Conservation (phyloP, 2,797 vertebrate species). For the Pygocentrus nattereri region DNA sequence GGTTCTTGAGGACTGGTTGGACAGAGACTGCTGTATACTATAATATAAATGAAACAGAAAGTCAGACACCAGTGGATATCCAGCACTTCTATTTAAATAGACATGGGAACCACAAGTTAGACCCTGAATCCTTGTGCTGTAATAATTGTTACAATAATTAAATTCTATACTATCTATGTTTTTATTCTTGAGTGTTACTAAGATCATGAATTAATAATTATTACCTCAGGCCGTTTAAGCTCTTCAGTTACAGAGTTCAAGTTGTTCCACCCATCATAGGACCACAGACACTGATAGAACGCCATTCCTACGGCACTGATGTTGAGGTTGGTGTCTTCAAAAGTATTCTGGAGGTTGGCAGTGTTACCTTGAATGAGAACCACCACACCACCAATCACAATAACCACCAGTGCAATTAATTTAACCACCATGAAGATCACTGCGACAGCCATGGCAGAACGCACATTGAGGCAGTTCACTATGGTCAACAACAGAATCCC, state of each 20-base stretch:
- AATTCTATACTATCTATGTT: too few species aligned
- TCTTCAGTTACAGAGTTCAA: constrained; percentile 88
- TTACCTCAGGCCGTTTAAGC: constrained; percentile 86
- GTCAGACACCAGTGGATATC: too few species aligned
- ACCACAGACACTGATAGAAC: constrained; percentile 92
- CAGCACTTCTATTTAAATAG: too few species aligned
- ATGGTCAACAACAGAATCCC: constrained; percentile 78
- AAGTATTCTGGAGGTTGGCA: constrained; percentile 78
- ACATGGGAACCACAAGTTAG: too few species aligned
- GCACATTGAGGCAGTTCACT: constrained; percentile 85
- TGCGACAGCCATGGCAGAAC: constrained; percentile 79
- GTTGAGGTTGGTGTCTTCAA: constrained; percentile 79
- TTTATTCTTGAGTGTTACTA: too few species aligned
- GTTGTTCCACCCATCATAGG: constrained; percentile 90
- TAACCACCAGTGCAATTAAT: constrained; percentile 79
- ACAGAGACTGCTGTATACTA: too few species aligned
- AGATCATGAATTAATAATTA: not conserved
- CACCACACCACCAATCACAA: constrained; percentile 80
- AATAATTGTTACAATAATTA: too few species aligned
- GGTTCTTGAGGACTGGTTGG: too few species aligned
- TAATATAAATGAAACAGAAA: too few species aligned
- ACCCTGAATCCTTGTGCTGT: too few species aligned
- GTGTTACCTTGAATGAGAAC: constrained; percentile 77
- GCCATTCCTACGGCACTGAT: constrained; percentile 80
- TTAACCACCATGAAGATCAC: constrained; percentile 85